A percentile compares a stretch with the other conserved stretches of the same genome.
Conservation (phyloP, 2,113 vertebrate genomes). For the Mus spicilegus region DNA sequence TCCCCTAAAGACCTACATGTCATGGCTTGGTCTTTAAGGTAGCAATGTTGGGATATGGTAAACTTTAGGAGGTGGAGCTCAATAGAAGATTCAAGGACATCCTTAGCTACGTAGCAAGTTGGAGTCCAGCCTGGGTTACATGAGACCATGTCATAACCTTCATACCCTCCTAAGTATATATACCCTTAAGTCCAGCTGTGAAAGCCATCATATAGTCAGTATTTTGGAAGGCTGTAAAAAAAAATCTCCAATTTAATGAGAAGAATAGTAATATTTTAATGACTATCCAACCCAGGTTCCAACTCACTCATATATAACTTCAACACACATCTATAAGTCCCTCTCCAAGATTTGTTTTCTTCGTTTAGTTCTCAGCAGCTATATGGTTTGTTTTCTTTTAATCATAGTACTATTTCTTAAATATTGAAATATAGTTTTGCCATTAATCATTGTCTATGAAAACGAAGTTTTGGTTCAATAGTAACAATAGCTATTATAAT, state of each 20-base stretch:
- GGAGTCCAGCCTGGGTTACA: not conserved
- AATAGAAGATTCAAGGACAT: not conserved
- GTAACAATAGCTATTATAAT: slow-evolving; percentile 29
- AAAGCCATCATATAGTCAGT: not conserved
- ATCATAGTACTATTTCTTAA: slow-evolving; percentile 35
- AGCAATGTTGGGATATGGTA: not conserved
- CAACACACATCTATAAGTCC: not conserved
- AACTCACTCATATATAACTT: too few species aligned
- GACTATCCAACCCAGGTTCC: too few species aligned
- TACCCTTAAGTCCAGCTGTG: not conserved
- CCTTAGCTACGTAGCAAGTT: not conserved
- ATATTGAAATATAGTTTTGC: not conserved
- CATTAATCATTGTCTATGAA: slow-evolving; percentile 36
- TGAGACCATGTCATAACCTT: not conserved
- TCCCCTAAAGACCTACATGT: not conserved
- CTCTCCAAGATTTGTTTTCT: not conserved
- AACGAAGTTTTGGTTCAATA: not conserved
- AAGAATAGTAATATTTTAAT: not conserved
- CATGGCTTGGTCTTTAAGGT: not conserved
- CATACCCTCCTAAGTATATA: too few species aligned
- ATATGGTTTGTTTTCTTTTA: slow-evolving; percentile 51
- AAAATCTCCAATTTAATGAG: not conserved
- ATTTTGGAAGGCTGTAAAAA: slow-evolving; percentile 12
- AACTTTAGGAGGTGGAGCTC: not conserved
- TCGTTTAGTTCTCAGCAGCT: not conserved